Evolutionary conservation across 1,140 invertebrate genomes (phyloP), one percentile per base, ranked within the genome.

Genomic region (Cataglyphis hispanica): DNA sequence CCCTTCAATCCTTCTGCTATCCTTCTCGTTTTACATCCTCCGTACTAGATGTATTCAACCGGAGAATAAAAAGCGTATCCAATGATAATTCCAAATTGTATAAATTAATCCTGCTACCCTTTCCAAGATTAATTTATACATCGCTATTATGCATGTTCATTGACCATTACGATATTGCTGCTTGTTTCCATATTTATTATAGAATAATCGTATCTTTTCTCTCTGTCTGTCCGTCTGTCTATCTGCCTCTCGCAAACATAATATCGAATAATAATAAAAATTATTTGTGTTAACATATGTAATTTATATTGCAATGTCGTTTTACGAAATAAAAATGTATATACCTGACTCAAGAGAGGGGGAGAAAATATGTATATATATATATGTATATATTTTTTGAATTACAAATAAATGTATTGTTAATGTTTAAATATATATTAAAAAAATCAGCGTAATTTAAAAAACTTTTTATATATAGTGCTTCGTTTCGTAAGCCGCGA

Each of bases 101-200:
- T 92, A 91, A 93, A 93, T 92, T 93, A 94, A 93, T 93, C 88
- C 89, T 86, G 46, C 76, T 81, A 89, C 86, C 16, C 11, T 90
- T 93, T 90, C 90, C 69, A 64, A 89, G 90, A 93, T 92, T 93
- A 93, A 92, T 92, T 92, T 88, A 87, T 80, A 86, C 61, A 63
- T 80, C 53, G 50, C 76, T 85, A 86, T 91, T 90, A 88, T 85
- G 61, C 72, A 69, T 58, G 67, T 56, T 25, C 25, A 84, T 80
- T 64, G 64, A 77, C 66, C 70, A 11, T 19, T 27, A 53, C 4
- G 27, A 0, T 37, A 40, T 16, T n/a, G 16, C 7, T 61, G 2
- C 4, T 64, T 27, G 3, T 4, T 63, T 46, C 46, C 50, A n/a
- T 63, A 78, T 66, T 81, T 87, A 66, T 80, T 85, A 87, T 64